Base-by-base conservation (phyloP, 2,888 invertebrate species). In the Sarcophaga caerulescens region DNA sequence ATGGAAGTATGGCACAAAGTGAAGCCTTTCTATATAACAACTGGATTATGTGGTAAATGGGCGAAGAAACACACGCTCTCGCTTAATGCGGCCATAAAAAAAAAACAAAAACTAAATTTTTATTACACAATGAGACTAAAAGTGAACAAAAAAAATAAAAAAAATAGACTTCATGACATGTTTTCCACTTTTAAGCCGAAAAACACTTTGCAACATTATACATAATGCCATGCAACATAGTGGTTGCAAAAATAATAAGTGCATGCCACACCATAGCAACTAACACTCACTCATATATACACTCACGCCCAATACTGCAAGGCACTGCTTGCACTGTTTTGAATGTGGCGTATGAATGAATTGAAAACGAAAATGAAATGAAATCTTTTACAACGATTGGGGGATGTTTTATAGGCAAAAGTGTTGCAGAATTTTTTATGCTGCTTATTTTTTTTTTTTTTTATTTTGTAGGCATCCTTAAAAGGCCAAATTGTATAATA, bases 81-180 rank as follows among this genome's bases (percentile, higher is more conserved):
- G 70, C 75, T 78, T 45, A 81, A 81, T 78, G 84, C 81, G 47
- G 66, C 63, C 23, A 65, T 74, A 75, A 74, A 71, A 81, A 12
- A 78, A 73, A 45, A 71, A 52, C 45, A 63, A 47, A n/a, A 35
- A 35, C 8, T 8, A 35, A 35, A 35, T 35, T 35, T 35, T 62
- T 23, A 86, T 86, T 86, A 79, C 84, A 84, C 75, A 84, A 84
- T 86, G 66, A 86, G 78, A 80, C 76, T 66, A 60, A 83, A 83
- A 71, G 35, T 73, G 47, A 69, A 77, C 59, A 62, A 80, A 80
- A 83, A 77, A 62, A 71, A 35, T n/a, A 66, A 78, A 63, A 62
- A 77, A 74, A 81, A 77, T 45, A 80, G 35, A 80, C 12, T 70
- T 71, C 79, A 84, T 84, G 79, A 79, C 79, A 84, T 84, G 75